Evolutionary conservation across 2,113 vertebrate species (phyloP).

Genomic region (Merops nubicus): DNA sequence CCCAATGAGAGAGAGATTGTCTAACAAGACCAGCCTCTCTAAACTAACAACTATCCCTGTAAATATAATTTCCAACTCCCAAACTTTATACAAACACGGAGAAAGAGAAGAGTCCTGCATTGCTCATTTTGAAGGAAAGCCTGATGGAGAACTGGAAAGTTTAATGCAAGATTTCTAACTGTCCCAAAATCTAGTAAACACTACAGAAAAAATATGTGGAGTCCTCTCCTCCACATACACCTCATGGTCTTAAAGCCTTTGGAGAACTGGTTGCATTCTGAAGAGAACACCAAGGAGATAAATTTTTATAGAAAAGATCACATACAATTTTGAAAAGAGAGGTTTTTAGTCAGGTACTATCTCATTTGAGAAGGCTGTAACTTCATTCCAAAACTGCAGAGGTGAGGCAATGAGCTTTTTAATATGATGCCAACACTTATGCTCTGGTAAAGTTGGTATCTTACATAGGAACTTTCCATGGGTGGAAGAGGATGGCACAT

Average conservation of each 20-base stretch:
- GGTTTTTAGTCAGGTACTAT: not conserved
- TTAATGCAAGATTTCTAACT: not conserved
- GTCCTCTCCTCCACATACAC: not conserved
- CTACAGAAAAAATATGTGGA: not conserved
- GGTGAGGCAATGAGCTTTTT: not conserved
- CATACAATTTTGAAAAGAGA: not conserved
- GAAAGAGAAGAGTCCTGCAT: not conserved
- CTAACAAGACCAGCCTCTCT: not conserved
- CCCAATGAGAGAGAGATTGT: not conserved
- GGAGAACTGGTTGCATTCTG: not conserved
- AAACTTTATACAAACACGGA: not conserved
- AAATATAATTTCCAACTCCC: not conserved
- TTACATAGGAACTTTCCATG: not conserved
- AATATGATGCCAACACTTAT: not conserved
- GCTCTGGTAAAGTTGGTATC: not conserved
- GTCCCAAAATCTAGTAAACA: not conserved
- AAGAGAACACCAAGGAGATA: not conserved
- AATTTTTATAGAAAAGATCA: not conserved
- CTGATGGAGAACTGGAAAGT: not conserved
- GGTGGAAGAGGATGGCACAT: not conserved
- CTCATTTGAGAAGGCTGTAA: not conserved
- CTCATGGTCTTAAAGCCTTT: not conserved
- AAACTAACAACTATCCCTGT: not conserved
- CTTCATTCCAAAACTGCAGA: not conserved
- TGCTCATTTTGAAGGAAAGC: not conserved